These are phyloP conservation scores for Melierax canorus DNA, from an alignment of 2,113 vertebrate genomes.

Conservation along the genomic window DNA sequence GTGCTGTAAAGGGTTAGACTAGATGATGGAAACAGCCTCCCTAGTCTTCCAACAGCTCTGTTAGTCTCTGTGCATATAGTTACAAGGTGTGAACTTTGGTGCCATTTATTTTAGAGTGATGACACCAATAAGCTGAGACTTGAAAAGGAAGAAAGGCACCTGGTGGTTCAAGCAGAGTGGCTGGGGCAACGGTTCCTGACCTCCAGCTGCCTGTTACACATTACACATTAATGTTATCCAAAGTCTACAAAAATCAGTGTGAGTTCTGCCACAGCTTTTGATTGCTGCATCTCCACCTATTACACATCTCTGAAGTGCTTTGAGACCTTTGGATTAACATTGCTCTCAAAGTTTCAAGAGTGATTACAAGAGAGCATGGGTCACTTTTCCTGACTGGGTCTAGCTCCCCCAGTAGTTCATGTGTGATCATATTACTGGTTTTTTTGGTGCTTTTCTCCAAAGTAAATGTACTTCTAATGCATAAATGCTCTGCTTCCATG, in stretches of 20 bases:
- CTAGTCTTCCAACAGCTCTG: not conserved
- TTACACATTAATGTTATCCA: not conserved
- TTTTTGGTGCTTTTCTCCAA: not conserved
- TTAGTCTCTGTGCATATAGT: not conserved
- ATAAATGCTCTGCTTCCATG: not conserved
- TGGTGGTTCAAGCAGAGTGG: not conserved
- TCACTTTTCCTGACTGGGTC: not conserved
- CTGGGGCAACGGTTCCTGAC: not conserved
- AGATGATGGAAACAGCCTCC: not conserved
- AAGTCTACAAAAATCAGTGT: not conserved
- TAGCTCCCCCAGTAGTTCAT: not conserved
- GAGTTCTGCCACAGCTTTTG: not conserved
- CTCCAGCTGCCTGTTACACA: not conserved
- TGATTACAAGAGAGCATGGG: not conserved
- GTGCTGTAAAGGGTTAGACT: not conserved
- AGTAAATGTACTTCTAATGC: not conserved
- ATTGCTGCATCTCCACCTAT: not conserved
- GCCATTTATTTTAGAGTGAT: not conserved
- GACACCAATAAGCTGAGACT: not conserved
- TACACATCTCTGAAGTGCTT: not conserved
- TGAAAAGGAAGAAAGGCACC: not conserved
- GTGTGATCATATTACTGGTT: not conserved
- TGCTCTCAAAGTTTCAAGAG: not conserved
- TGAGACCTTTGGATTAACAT: not conserved
- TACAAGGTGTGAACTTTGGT: not conserved